Percentiles rank a stretch among this genome's conserved stretches.
phyloP scores from a whole-genome alignment of 2,888 invertebrate species.

The Maniola hyperantus region DNA sequence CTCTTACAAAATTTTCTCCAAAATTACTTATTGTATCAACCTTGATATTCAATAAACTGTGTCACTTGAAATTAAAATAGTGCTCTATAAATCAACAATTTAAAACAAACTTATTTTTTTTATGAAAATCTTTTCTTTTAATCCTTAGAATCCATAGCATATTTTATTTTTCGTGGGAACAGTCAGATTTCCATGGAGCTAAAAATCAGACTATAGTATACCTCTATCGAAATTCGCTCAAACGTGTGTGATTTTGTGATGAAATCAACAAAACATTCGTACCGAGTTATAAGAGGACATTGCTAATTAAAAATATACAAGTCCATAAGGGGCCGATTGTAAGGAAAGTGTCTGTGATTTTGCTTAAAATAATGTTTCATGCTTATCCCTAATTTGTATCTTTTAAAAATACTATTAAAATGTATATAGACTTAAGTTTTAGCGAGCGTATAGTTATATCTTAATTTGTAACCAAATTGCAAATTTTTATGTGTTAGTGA shows the following conservation, averaged over 20 bases:
- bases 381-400: conserved; percentile 75
- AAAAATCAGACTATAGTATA: not conserved
- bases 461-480: conserved; percentile 72
- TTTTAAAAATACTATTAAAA: conserved; percentile 58
- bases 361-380: conserved; percentile 73
- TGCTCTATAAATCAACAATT: too few species aligned
- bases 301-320: conserved; percentile 24
- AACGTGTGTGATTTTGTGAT: conserved; percentile 18
- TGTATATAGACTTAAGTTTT: conserved; percentile 72
- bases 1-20: too few species aligned
- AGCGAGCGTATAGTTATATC: conserved; percentile 57
- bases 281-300: conserved; percentile 27
- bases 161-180: too few species aligned
- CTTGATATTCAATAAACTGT: too few species aligned
- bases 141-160: too few species aligned
- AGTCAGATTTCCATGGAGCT: too few species aligned
- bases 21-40: too few species aligned
- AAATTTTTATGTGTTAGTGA: conserved; percentile 44
- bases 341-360: conserved; percentile 80
- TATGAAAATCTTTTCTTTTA: too few species aligned
- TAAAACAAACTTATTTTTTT: too few species aligned
- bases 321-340: conserved; percentile 60
- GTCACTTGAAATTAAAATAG: too few species aligned
- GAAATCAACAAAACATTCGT: conserved; percentile 21
- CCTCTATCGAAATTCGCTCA: conserved; percentile 18